These are phyloP conservation scores for Papilio polyxenes DNA, from an alignment of 1,140 invertebrate species.

Conservation along the genomic window DNA sequence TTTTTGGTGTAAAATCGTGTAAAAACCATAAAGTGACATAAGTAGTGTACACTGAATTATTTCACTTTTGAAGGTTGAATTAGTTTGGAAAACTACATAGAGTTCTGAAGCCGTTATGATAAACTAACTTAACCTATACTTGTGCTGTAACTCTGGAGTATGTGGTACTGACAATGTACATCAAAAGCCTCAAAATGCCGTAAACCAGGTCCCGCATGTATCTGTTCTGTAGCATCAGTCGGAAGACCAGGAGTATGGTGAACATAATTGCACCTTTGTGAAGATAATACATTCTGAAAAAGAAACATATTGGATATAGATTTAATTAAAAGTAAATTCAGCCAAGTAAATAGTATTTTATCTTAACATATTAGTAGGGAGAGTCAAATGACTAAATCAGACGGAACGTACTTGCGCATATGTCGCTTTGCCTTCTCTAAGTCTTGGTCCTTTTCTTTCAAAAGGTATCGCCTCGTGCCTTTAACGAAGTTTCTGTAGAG, in stretches of 20 bases:
- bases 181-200: slow-evolving; percentile 52
- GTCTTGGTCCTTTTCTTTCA: slow-evolving; percentile 77
- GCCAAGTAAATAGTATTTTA: background rate
- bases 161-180: slow-evolving; percentile 46
- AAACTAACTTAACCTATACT: slow-evolving; percentile 1
- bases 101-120: too few relatives aligned
- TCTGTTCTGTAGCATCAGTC: slow-evolving; percentile 58
- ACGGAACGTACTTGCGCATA: slow-evolving; percentile 56
- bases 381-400: too few relatives aligned
- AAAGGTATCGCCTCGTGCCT: slow-evolving; percentile 75
- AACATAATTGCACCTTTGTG: slow-evolving; percentile 58
- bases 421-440: slow-evolving; percentile 64
- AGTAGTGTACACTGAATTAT: too few relatives aligned
- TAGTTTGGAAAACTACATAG: too few relatives aligned
- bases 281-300: slow-evolving; percentile 64
- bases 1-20: too few relatives aligned
- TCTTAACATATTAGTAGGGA: too few relatives aligned
- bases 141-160: slow-evolving; percentile 47
- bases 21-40: too few relatives aligned
- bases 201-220: slow-evolving; percentile 53
- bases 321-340: background rate
- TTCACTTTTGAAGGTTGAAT: background rate
- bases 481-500: slow-evolving; percentile 73
- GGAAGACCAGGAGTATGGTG: slow-evolving; percentile 50
- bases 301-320: slow-evolving; percentile 37